Evolutionary conservation across 2,113 vertebrate species (phyloP).

Genomic region (Tetraodon nigroviridis): DNA sequence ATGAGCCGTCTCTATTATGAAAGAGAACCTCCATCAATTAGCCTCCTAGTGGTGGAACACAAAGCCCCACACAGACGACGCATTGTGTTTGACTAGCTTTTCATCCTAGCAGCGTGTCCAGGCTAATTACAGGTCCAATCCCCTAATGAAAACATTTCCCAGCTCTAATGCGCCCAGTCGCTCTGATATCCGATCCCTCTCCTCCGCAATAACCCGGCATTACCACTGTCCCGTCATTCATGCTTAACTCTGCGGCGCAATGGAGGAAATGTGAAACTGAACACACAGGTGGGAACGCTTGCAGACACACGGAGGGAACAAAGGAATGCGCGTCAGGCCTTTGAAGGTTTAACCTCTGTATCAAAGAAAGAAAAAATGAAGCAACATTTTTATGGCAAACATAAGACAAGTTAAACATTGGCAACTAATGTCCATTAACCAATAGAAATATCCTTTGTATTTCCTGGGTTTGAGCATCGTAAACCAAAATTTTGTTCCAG

Average conservation of each 20-base stretch:
- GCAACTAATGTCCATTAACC: no score
- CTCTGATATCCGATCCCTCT: slow-evolving; percentile 54
- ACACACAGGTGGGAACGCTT: slow-evolving; percentile 63
- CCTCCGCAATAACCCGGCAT: slow-evolving; percentile 22
- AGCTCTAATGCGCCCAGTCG: slow-evolving; percentile 24
- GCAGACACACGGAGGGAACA: slow-evolving; percentile 44
- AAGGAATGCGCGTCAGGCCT: slow-evolving; percentile 54
- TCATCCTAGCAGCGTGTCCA: slow-evolving; percentile 43
- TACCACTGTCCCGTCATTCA: slow-evolving; percentile 56
- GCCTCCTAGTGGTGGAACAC: slow-evolving; percentile 19
- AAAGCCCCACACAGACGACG: slow-evolving; percentile 25
- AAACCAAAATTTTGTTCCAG: no score
- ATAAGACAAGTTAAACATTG: no score
- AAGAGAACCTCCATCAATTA: slow-evolving; percentile 3
- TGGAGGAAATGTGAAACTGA: slow-evolving; percentile 62
- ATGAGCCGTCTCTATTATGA: neutral
- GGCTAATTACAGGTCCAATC: slow-evolving; percentile 48
- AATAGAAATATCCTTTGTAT: no score
- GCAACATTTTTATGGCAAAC: no score
- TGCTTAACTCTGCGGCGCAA: slow-evolving; percentile 46
- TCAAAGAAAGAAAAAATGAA: slow-evolving; percentile 38
- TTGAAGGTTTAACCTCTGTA: slow-evolving; percentile 40
- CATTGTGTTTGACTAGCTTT: slow-evolving; percentile 44
- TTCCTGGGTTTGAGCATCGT: no score
- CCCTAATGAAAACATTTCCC: slow-evolving; percentile 46